Evolutionary conservation across 1,140 invertebrate genomes (phyloP), one percentile per base, ranked within the genome.

Genomic region (Arion vulgaris): DNA sequence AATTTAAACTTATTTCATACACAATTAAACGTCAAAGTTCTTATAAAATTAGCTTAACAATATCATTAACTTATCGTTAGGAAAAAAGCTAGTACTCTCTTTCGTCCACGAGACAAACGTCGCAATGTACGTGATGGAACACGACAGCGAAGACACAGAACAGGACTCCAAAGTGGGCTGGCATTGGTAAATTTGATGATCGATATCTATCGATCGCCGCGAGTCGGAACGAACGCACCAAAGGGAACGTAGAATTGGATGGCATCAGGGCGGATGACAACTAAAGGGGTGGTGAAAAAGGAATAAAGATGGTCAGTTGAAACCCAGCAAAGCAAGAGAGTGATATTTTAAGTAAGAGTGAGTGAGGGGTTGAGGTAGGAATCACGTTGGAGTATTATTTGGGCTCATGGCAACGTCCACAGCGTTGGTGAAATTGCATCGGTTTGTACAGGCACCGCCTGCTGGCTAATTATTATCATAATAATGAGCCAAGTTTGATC

Each of bases 381-480:
- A 36, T 34, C 32, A 17, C 28, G n/a, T 17, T 39, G 19, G n/a
- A 23, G 36, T 41, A 9, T 45, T 79, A 36, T 53, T 79, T 68
- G 76, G 45, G 74, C 74, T 32, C 38, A 23, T 36, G 74, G 26
- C 41, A 53, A 32, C 11, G 28, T 66, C 23, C 23, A 72, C 71
- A 9, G 36, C 71, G 71, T 72, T 26, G 41, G 39, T 36, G 66
- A 62, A 26, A 23, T 7, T 80, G 62, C n/a, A 34, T 49, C 41
- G n/a, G 74, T 36, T 34, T 39, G 68, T 66, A 66, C 78, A 66
- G 66, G 78, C 78, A 66, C 62, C 41, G 62, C 78, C 68, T 34
- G n/a, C 34, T 15, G 78, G 78, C 78, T 71, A 80, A 80, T 80
- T 80, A 71, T 80, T 62, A 71, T 39, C 66, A 71, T 71, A 69